Evolutionary conservation across 2,113 vertebrate genomes (phyloP), one percentile per base, ranked within the genome.

Genomic region (Etheostoma spectabile): DNA sequence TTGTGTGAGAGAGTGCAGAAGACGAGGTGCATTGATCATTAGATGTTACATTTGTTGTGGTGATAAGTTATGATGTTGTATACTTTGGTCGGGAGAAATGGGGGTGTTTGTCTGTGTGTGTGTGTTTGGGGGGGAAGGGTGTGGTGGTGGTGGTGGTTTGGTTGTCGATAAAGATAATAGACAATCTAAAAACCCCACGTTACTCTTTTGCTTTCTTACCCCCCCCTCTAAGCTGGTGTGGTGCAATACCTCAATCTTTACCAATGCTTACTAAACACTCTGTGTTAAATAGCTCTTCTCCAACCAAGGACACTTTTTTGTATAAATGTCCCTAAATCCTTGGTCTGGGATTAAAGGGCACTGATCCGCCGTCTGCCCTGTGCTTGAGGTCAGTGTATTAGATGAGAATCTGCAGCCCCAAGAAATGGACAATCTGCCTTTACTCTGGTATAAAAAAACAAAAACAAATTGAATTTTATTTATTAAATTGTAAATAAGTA

Each of bases 401-500:
- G 74, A 79, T 67, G 74, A 80, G 68, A 86, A 77, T 84, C 85
- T 79, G 67, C 88, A 79, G 66, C 87, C 80, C 84, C 75, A 49
- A 85, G 67, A 93, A 82, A 91, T 73, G 86, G 92, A 94, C 93
- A 94, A 93, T 94, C 93, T 93, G 90, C 93, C 92, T 94, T 90
- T 83, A 88, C 85, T 93, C 89, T 93, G 90, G 89, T 95, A 90
- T 90, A 85, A 8, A 88, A 90, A 84, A 93, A 92, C n/a, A 88
- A 90, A 84, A 93, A 83, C 67, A 86, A 92, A 91, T 88, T 92
- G 71, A 91, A 79, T 93, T 95, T 95, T 95, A 95, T 95, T 95
- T 96, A 95, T 96, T 95, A 94, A 93, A 95, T 86, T 96, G 95
- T 95, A 95, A 94, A 96, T 96, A 95, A 94, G 91, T 95, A 89